Percentiles rank a stretch among this genome's conserved stretches.
phyloP scores from a whole-genome alignment of 1,140 invertebrate genomes.

The Drosophila baimaii region DNA sequence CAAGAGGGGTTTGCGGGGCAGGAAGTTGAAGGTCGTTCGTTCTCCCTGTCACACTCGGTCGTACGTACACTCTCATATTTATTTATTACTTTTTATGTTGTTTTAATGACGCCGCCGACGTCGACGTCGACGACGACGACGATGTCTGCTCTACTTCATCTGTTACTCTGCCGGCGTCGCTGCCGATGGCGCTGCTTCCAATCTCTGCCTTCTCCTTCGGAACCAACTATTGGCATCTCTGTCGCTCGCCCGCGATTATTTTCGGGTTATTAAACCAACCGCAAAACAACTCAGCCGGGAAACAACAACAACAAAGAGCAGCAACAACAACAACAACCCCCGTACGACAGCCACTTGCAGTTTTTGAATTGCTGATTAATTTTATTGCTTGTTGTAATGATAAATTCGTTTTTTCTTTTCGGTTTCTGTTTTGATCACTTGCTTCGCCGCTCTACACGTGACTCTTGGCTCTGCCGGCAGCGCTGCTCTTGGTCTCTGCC shows the following conservation, averaged over 20 bases:
- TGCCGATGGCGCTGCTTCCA: constrained; percentile 35
- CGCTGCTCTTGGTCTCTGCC: constrained; percentile 49
- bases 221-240: constrained; percentile 64
- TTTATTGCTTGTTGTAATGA: constrained; percentile 83
- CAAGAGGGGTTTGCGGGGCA: constrained; percentile 49
- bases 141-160: constrained; percentile 66
- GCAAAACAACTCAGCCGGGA: constrained; percentile 51
- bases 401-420: constrained; percentile 83
- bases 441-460: constrained; percentile 67
- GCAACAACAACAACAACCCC: constrained; percentile 28
- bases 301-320: constrained; percentile 32
- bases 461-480: constrained; percentile 51
- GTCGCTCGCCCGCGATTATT: constrained; percentile 70
- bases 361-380: constrained; percentile 83
- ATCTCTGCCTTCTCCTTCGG: constrained; percentile 53
- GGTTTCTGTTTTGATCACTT: constrained; percentile 81
- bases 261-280: constrained; percentile 81
- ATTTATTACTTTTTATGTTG: constrained; percentile 83
- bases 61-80: constrained; percentile 67
- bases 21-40: constrained; percentile 82
- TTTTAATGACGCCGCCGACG: constrained; percentile 75
- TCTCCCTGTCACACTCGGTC: constrained; percentile 61
- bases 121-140: constrained; percentile 29
- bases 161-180: constrained; percentile 44
- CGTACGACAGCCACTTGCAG: constrained; percentile 70